Percentiles rank a stretch among this genome's conserved stretches.
phyloP scores from a whole-genome alignment of 1,140 invertebrate genomes.

The Homarus americanus region DNA sequence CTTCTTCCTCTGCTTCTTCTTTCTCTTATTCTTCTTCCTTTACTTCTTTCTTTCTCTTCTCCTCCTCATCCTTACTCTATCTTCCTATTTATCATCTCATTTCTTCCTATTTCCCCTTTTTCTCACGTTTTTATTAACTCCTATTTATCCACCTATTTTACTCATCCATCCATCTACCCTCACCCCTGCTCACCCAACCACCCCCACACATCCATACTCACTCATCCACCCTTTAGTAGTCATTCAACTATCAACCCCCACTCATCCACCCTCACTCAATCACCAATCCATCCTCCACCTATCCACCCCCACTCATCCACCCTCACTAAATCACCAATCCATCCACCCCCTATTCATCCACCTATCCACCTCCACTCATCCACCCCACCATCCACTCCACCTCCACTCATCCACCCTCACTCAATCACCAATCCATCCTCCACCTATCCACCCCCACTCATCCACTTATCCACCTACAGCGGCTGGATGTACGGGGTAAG shows the following conservation, averaged over 20 bases:
- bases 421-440: constrained; percentile 11
- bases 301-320: not conserved
- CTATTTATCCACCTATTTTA: no score
- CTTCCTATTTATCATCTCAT: not conserved
- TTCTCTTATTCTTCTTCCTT: not conserved
- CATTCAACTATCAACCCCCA: no score
- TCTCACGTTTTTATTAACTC: no score
- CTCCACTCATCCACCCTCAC: constrained; percentile 1
- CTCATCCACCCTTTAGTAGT: no score
- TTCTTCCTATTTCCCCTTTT: not conserved
- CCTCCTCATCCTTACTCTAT: not conserved
- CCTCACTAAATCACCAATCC: not conserved
- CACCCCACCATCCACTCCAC: not conserved
- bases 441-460: constrained; percentile 12
- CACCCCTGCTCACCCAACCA: no score
- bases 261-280: no score
- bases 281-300: not conserved
- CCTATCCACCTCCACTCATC: not conserved
- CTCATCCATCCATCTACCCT: no score
- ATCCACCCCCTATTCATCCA: not conserved
- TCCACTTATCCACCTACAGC: constrained; percentile 81
- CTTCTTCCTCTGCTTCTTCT: not conserved
- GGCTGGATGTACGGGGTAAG: constrained; percentile 97
- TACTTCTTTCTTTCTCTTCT: not conserved
- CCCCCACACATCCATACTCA: no score